phyloP scores from a whole-genome alignment of 2,797 vertebrate genomes.

The Buphagus erythrorhynchus region DNA sequence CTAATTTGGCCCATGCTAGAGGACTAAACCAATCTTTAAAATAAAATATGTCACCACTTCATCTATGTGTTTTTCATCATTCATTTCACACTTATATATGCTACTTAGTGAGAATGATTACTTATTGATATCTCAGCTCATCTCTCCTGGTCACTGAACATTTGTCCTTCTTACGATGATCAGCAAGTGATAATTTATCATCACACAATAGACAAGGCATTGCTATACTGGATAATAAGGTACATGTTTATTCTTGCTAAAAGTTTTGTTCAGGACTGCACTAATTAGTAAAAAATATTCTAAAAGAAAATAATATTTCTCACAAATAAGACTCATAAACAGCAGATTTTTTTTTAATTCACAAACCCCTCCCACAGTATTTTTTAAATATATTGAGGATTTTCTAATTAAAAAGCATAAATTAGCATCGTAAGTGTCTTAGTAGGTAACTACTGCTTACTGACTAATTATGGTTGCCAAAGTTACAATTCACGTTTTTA shows the following conservation, averaged over 20 bases:
- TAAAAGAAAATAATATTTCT: background rate
- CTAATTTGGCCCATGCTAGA: background rate
- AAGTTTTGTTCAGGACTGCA: background rate
- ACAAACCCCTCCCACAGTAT: fast-evolving
- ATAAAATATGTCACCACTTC: background rate
- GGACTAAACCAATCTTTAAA: background rate
- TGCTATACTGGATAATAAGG: background rate
- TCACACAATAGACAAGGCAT: background rate
- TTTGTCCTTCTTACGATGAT: background rate
- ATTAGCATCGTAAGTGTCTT: background rate
- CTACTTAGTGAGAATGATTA: background rate
- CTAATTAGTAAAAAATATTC: background rate
- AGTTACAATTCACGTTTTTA: background rate
- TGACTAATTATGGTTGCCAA: background rate
- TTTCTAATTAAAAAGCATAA: background rate
- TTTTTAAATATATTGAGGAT: background rate
- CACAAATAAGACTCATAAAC: background rate
- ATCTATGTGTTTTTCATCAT: background rate
- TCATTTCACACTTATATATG: background rate
- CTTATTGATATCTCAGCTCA: background rate
- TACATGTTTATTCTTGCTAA: background rate
- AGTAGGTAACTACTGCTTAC: background rate
- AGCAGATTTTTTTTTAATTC: background rate
- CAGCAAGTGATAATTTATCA: background rate
- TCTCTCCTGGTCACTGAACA: background rate